These are phyloP conservation scores for Zaprionus camerounensis DNA, from an alignment of 1,140 invertebrate species.

Conservation along the genomic window DNA sequence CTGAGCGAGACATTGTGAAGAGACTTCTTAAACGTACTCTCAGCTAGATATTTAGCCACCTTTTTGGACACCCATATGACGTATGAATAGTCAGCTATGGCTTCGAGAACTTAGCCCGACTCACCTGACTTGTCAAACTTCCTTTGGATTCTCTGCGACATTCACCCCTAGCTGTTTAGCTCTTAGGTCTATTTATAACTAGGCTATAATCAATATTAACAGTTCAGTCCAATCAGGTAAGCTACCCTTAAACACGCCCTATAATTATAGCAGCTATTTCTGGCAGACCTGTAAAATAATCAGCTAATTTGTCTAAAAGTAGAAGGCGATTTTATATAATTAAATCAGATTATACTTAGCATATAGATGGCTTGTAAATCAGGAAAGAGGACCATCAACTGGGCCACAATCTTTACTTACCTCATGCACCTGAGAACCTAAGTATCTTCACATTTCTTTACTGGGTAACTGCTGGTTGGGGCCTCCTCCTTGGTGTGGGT, in stretches of 20 bases:
- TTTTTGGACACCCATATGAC: background rate
- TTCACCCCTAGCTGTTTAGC: background rate
- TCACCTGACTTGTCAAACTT: background rate
- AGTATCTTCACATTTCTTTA: background rate
- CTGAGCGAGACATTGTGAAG: background rate
- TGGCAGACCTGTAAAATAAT: background rate
- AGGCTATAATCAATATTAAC: background rate
- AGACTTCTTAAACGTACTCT: no score
- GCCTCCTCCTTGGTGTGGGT: background rate
- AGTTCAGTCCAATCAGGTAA: background rate
- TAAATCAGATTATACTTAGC: background rate
- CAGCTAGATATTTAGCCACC: no score
- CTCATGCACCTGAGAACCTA: background rate
- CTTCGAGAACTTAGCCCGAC: background rate
- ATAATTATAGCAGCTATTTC: constrained; percentile 1
- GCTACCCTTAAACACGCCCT: background rate
- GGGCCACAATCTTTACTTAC: no score
- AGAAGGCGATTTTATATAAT: background rate
- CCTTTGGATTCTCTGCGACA: background rate
- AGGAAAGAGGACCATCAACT: no score
- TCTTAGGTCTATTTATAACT: background rate
- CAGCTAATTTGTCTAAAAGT: background rate
- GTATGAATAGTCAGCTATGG: background rate
- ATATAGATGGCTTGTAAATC: no score
- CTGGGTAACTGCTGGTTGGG: background rate